A percentile compares a stretch with the other conserved stretches of the same genome.
phyloP scores from a whole-genome alignment of 2,113 vertebrate species.

The Hiodon alosoides region DNA sequence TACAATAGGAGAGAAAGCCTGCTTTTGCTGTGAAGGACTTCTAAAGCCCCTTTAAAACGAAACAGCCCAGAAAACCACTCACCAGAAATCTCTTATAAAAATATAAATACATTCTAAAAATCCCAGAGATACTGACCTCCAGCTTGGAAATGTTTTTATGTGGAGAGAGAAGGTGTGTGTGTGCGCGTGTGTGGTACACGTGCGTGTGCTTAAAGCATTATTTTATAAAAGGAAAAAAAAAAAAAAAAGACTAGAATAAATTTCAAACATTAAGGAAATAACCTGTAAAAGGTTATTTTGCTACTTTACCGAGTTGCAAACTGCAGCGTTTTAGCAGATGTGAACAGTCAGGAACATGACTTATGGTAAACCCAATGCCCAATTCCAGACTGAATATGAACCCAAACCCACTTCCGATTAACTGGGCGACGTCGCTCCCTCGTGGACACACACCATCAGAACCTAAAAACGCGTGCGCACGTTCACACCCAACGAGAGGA shows the following conservation, averaged over 20 bases:
- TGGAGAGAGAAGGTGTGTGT: not conserved
- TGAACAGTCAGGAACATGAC: not conserved
- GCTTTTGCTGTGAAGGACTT: not conserved
- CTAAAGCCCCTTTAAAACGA: not conserved
- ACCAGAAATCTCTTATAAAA: not conserved
- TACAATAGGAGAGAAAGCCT: not conserved
- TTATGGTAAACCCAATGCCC: no score
- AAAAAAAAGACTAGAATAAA: conserved; percentile 18
- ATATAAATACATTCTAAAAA: not conserved
- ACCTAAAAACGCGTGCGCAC: no score
- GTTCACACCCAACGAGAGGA: no score
- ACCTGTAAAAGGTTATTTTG: conserved; percentile 22
- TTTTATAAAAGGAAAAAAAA: conserved; percentile 20
- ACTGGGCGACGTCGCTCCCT: no score
- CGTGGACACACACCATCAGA: no score
- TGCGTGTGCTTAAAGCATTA: not conserved
- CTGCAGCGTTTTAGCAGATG: not conserved
- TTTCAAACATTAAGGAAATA: conserved; percentile 14
- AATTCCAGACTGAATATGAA: no score
- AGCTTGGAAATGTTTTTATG: not conserved
- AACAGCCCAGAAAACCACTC: not conserved
- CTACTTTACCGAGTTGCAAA: not conserved
- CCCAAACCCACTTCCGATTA: no score
- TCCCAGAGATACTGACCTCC: not conserved
- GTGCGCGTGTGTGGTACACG: not conserved